Evolutionary conservation across 2,113 vertebrate genomes (phyloP).

Genomic region (Myotis yumanensis): DNA sequence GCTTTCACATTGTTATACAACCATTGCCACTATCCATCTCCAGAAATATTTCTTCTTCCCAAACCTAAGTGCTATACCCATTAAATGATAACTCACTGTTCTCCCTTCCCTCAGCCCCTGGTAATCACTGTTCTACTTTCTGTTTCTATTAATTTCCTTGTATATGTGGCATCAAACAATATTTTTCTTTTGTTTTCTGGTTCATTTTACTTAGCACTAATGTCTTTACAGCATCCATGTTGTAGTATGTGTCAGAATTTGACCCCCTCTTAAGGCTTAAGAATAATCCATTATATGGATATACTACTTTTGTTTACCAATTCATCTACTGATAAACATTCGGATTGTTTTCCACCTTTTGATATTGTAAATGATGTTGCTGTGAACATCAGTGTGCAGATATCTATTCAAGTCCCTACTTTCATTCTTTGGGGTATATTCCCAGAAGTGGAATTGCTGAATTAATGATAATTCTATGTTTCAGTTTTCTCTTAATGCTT

Average conservation of each 20-base stretch:
- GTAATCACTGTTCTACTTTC: background rate
- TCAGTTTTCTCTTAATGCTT: background rate
- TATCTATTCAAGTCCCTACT: background rate
- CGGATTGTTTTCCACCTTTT: background rate
- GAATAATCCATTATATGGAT: background rate
- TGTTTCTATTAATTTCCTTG: background rate
- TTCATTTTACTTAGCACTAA: background rate
- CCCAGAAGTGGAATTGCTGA: background rate
- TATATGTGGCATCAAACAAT: background rate
- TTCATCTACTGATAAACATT: background rate
- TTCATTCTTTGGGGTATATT: background rate
- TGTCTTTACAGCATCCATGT: background rate
- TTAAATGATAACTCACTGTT: background rate
- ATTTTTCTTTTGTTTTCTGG: background rate
- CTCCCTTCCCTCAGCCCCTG: background rate
- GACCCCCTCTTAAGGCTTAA: background rate
- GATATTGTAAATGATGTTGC: background rate
- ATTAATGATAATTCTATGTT: background rate
- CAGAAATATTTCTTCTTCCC: background rate
- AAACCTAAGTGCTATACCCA: too few relatives aligned
- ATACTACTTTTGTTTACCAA: background rate
- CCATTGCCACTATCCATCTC: background rate
- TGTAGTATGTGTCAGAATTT: background rate
- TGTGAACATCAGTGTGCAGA: background rate
- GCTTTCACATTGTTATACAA: background rate